Evolutionary conservation across 2,113 vertebrate genomes (phyloP), one percentile per base, ranked within the genome.

Genomic region (Thymallus thymallus): DNA sequence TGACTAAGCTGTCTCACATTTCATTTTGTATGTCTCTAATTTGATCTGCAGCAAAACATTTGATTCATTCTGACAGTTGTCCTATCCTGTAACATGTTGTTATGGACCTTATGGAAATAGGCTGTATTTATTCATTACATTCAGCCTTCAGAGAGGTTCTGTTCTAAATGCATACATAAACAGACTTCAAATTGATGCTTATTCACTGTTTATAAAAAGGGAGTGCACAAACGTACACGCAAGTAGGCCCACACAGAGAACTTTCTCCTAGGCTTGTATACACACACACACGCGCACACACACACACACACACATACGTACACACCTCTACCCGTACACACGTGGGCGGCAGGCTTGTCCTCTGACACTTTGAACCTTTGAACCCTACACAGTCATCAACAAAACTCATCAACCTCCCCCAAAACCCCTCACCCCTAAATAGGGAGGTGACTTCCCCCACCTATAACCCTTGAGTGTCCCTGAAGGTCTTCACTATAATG

Each of bases 401-500:
- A 41, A 41, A 41, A 41, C 35, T 41, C 35, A 10, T 41, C 35
- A 41, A 41, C 35, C 35, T 41, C 35, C 35, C 35, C 35, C 7
- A 4, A 51, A 74, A 18, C 74, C 56, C 63, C n/a, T 64, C 76
- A 35, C 12, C 22, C 73, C 60, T 41, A 41, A 48, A 63, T 41
- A 41, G 35, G 35, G 35, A 41, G 74, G 35, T 41, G 35, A 41
- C 76, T 30, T 29, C 81, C 61, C 70, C 73, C 80, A 76, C 80
- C 82, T 82, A 71, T 85, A 51, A 79, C 80, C 82, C 79, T 14
- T 24, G 73, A 70, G 68, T 73, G 55, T 79, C 85, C 82, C 68
- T 23, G 32, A 72, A 84, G 86, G 83, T 90, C 84, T 76, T 64
- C 63, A 56, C 82, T 76, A 73, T 90, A 88, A 89, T 87, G 81